Percentiles rank a stretch among this genome's conserved stretches.
Evolutionary conservation across 2,113 vertebrate species (phyloP).

Genomic region (Rhizomys pruinosus): DNA sequence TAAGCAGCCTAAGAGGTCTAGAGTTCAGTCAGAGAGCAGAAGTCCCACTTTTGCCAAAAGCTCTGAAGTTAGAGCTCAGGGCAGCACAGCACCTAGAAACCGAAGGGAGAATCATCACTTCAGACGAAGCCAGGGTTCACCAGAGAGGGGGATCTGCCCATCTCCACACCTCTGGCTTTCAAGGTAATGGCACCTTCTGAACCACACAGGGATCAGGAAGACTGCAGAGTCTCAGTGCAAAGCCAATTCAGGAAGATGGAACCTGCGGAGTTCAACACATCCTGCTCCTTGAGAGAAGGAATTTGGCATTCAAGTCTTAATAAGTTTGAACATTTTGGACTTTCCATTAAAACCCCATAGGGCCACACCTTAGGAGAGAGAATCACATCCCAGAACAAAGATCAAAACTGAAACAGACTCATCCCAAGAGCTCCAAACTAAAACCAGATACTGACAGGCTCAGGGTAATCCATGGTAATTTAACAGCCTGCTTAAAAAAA

Average conservation of each 20-base stretch:
- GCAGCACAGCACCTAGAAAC: background rate
- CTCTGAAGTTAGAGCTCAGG: background rate
- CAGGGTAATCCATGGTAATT: constrained; percentile 18
- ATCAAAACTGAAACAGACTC: constrained; percentile 52
- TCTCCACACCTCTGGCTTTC: background rate
- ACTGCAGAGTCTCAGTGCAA: background rate
- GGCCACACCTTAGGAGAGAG: constrained; percentile 28
- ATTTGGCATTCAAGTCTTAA: constrained; percentile 17
- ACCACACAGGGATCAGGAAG: background rate
- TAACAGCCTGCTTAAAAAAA: background rate
- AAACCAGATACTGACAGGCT: constrained; percentile 36
- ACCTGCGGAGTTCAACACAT: background rate
- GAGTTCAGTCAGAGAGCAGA: background rate
- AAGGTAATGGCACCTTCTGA: background rate
- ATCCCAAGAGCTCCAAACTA: constrained; percentile 46
- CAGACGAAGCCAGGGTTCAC: background rate
- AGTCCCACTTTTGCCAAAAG: background rate
- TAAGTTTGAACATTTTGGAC: constrained; percentile 40
- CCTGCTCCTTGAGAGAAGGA: background rate
- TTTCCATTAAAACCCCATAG: constrained; percentile 54
- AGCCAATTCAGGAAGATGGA: background rate
- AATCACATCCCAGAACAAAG: constrained; percentile 56
- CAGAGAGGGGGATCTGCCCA: background rate
- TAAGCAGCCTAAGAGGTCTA: background rate
- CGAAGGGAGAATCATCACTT: background rate